Percentiles rank a stretch among this genome's conserved stretches.
phyloP scores from a whole-genome alignment of 2,888 invertebrate species.

The Andrena marginata region DNA sequence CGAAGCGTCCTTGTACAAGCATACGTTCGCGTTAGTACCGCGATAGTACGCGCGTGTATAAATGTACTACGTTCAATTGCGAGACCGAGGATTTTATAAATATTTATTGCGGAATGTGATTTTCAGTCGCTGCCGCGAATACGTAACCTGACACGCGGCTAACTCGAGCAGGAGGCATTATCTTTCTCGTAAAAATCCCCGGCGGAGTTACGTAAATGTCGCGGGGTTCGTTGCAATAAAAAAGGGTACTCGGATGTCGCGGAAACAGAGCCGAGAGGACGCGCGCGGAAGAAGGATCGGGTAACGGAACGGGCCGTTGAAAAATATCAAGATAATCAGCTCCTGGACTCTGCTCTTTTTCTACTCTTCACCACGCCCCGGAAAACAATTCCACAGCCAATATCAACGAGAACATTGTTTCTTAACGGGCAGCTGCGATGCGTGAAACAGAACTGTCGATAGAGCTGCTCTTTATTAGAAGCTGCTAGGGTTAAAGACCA shows the following conservation, averaged over 20 bases:
- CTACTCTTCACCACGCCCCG: not conserved
- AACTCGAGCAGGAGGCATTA: conserved; percentile 4
- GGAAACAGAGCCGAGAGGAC: too few relatives aligned
- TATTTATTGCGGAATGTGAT: not conserved
- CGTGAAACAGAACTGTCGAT: conserved; percentile 35
- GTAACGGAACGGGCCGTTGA: too few relatives aligned
- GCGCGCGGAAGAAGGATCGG: too few relatives aligned
- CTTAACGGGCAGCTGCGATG: conserved; percentile 22
- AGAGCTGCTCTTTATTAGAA: conserved; percentile 46
- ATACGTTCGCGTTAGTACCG: not conserved
- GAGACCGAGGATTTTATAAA: conserved; percentile 10
- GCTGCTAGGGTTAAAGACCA: conserved; percentile 73
- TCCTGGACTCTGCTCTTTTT: too few relatives aligned
- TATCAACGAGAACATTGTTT: conserved; percentile 30
- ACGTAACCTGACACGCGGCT: not conserved
- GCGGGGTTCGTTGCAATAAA: too few relatives aligned
- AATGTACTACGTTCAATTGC: not conserved
- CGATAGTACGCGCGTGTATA: not conserved
- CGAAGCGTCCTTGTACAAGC: not conserved
- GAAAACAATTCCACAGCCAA: not conserved
- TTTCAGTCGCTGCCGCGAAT: not conserved
- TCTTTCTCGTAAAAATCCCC: not conserved
- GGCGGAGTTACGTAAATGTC: not conserved
- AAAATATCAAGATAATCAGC: too few relatives aligned
- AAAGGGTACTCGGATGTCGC: too few relatives aligned